Evolutionary conservation across 2,113 vertebrate species (phyloP).

Genomic region (Aegithalos caudatus): DNA sequence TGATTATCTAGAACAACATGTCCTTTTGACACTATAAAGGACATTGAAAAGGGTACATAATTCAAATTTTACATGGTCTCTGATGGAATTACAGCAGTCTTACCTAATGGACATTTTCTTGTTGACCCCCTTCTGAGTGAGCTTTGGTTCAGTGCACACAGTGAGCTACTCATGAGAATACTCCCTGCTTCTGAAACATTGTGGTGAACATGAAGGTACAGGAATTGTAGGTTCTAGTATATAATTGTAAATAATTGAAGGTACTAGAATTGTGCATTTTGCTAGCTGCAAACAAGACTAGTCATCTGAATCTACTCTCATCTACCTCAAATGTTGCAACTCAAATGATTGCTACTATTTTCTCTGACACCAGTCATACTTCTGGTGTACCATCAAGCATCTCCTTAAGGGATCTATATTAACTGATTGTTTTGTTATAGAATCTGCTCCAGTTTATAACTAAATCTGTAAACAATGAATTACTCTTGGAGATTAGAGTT

Average conservation of each 20-base stretch:
- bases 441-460: neutral
- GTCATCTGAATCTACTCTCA: neutral
- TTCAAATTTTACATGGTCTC: neutral
- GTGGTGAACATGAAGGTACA: neutral
- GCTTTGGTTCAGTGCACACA: neutral
- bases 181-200: neutral
- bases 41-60: neutral
- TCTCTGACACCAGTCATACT: neutral
- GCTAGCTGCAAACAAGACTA: neutral
- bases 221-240: too few species aligned
- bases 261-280: neutral
- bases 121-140: neutral
- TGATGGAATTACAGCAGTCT: neutral
- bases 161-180: neutral
- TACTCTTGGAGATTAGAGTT: constrained; percentile 12
- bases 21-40: neutral
- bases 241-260: too few species aligned
- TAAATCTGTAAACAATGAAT: neutral
- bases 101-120: neutral
- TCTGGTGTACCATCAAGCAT: neutral
- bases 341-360: neutral
- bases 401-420: neutral
- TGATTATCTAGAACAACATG: neutral
- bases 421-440: neutral
- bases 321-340: neutral